phyloP scores from a whole-genome alignment of 2,113 vertebrate species.

The Aphelocoma coerulescens region DNA sequence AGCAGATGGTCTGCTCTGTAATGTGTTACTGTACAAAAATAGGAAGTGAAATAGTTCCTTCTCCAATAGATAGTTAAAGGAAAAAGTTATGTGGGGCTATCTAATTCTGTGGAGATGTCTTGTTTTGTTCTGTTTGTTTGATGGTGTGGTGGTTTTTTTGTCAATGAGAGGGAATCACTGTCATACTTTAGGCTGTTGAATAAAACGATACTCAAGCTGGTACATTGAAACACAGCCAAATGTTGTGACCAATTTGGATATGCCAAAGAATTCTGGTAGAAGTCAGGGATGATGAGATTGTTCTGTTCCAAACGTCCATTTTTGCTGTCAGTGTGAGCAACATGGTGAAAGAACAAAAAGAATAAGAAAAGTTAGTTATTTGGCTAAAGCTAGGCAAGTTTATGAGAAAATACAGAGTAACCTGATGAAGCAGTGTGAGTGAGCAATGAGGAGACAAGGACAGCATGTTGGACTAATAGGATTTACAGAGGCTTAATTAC shows the following conservation, averaged over 20 bases:
- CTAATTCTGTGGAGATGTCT: background rate
- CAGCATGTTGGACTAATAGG: background rate
- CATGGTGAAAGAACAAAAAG: background rate
- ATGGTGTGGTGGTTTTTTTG: background rate
- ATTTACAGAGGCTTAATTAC: background rate
- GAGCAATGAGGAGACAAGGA: background rate
- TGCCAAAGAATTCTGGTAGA: background rate
- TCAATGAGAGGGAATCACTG: background rate
- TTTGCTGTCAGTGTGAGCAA: background rate
- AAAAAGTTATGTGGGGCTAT: background rate
- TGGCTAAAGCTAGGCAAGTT: background rate
- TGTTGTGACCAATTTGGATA: background rate
- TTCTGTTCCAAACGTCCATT: accelerated
- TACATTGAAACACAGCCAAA: background rate
- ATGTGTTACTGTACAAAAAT: background rate
- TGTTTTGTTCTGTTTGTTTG: background rate
- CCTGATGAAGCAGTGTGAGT: background rate
- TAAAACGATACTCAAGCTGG: background rate
- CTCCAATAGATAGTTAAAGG: background rate
- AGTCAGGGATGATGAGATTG: background rate
- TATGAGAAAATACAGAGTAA: background rate
- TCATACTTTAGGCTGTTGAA: background rate
- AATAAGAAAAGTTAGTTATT: background rate
- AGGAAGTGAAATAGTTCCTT: background rate
- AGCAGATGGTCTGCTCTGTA: background rate